Evolutionary conservation across 92 coral and sea anemone species (phyloP), one percentile per base, ranked within the genome.

Genomic region (Virgularia gustaviana): DNA sequence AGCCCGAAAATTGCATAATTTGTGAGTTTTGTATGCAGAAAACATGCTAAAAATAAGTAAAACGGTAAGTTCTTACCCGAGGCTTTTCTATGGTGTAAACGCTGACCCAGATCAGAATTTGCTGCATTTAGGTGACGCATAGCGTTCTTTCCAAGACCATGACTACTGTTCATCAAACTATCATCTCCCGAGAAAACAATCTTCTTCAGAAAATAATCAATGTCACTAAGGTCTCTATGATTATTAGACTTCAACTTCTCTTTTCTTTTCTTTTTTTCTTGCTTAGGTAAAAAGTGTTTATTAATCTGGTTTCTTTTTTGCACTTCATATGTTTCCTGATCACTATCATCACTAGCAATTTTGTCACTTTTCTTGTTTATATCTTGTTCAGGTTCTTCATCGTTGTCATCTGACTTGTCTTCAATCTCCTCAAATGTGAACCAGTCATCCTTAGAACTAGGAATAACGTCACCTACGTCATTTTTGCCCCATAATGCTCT

Each of bases 391-490:
- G 10, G 22, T 28, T 7, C 37, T 33, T 49, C 60, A 8, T 38
- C 18, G 22, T 18, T 34, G 15, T 36, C 0, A 18, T 25, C 12
- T 51, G 43, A 9, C 6, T 3, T 7, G 10, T 62, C 51, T 16
- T 34, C 74, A 1, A 45, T 62, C 7, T 62, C 49, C 11, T 75
- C 60, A 7, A 23, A 52, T 23, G 62, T 70, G 25, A 61, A 70
- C 83, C 36, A 51, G 23, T 60, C 70, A 60, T 23, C 39, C 49
- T 53, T 49, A 39, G 55, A 73, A 24, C 49, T 66, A 27, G 57
- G 73, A 11, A 66, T 30, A 4, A n/a, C 18, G 47, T 65, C 57
- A 9, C 57, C 73, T 2, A 10, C 42, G 18, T 44, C 58, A 30
- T 66, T 44, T 44, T 35, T 44, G 18, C 28, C 73, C 73, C 73